Conservation (phyloP, 2,113 vertebrate genomes). For the Empidonax alnorum region DNA sequence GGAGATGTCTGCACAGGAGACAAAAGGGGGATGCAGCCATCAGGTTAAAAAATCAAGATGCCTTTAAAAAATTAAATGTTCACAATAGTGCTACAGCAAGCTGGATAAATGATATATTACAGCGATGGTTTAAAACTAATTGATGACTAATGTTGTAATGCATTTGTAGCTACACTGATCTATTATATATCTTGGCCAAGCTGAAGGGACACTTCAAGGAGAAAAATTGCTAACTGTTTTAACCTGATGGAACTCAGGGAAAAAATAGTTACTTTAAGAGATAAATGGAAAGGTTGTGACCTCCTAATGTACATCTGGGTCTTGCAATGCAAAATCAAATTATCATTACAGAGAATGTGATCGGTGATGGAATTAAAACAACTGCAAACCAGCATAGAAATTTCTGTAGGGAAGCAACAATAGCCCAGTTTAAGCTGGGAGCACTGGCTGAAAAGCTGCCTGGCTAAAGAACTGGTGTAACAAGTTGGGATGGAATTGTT, state of each 20-base stretch:
- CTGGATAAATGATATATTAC: constrained; percentile 81
- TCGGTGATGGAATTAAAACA: constrained; percentile 46
- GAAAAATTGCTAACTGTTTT: constrained; percentile 84
- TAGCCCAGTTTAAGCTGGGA: neutral
- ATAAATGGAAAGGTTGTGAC: constrained; percentile 73
- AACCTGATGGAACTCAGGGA: constrained; percentile 76
- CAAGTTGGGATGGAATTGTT: constrained; percentile 31
- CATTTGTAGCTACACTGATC: constrained; percentile 80
- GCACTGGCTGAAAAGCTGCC: neutral
- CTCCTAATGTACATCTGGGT: constrained; percentile 77
- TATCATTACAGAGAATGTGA: constrained; percentile 75
- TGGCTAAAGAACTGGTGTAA: constrained; percentile 24
- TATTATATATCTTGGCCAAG: constrained; percentile 76
- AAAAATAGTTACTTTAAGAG: constrained; percentile 79
- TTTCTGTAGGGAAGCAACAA: constrained; percentile 12
- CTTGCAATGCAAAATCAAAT: constrained; percentile 79
- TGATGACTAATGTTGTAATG: constrained; percentile 84
- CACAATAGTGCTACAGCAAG: constrained; percentile 74
- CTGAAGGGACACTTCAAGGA: constrained; percentile 80
- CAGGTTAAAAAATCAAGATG: constrained; percentile 76
- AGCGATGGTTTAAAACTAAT: constrained; percentile 79
- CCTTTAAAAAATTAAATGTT: constrained; percentile 81
- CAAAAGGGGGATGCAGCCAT: constrained; percentile 72
- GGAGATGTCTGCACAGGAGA: constrained; percentile 74
- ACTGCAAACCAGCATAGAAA: constrained; percentile 39